Evolutionary conservation across 2,797 vertebrate genomes (phyloP).

Genomic region (Columba guinea): DNA sequence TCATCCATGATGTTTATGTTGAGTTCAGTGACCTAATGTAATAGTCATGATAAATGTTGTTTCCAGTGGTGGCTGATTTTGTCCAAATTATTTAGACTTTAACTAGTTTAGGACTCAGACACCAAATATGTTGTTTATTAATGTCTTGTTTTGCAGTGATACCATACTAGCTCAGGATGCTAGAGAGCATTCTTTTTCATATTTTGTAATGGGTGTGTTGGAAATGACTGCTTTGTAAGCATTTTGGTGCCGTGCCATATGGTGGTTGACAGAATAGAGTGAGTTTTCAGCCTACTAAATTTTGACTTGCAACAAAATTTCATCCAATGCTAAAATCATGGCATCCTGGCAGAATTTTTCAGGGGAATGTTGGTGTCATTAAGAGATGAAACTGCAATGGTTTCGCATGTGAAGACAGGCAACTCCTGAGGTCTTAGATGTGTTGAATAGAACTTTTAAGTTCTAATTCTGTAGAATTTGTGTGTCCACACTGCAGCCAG

Average conservation of each 20-base stretch:
- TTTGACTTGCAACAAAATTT: neutral
- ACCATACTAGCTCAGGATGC: neutral
- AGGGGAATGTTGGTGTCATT: neutral
- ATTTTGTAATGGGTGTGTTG: neutral
- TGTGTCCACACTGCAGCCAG: neutral
- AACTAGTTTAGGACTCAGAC: neutral
- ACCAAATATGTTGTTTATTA: neutral
- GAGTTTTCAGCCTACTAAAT: neutral
- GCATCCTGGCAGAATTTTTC: neutral
- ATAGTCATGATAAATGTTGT: neutral
- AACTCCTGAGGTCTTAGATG: neutral
- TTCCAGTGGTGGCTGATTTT: neutral
- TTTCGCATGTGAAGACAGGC: neutral
- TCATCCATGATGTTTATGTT: neutral
- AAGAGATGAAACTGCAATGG: neutral
- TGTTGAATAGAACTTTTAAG: neutral
- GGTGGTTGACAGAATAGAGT: neutral
- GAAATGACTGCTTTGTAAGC: neutral
- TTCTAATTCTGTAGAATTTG: neutral
- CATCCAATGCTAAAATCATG: neutral
- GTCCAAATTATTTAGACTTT: neutral
- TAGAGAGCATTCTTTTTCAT: neutral
- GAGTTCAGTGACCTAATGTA: neutral
- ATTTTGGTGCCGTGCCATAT: neutral
- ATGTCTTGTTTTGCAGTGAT: neutral